These are phyloP conservation scores for Leptinotarsa undecemlineata DNA, from an alignment of 1,140 invertebrate genomes.

Conservation along the genomic window DNA sequence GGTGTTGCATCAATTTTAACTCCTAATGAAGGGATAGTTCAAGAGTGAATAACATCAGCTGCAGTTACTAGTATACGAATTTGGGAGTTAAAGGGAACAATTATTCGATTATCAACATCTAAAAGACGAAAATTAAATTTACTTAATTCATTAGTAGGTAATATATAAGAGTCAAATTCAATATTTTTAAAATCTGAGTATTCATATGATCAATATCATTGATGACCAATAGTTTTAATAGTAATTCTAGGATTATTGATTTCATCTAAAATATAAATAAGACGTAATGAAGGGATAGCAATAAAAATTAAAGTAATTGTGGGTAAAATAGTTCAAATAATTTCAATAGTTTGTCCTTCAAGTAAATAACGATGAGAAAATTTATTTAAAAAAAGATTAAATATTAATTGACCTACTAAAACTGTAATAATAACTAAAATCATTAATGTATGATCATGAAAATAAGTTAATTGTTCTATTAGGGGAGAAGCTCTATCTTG, in stretches of 20 bases:
- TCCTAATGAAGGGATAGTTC: constrained; percentile 64
- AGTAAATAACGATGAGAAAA: constrained; percentile 58
- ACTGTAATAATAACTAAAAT: constrained; percentile 63
- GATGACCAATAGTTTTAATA: constrained; percentile 57
- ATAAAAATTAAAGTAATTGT: constrained; percentile 66
- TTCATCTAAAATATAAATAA: constrained; percentile 68
- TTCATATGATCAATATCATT: constrained; percentile 44
- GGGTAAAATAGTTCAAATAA: constrained; percentile 67
- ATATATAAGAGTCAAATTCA: constrained; percentile 70
- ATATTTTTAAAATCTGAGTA: constrained; percentile 46
- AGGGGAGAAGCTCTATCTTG: constrained; percentile 55
- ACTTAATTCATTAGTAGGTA: constrained; percentile 53
- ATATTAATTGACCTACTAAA: constrained; percentile 64
- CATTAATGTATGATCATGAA: constrained; percentile 63
- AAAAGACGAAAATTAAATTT: constrained; percentile 60
- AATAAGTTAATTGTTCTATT: constrained; percentile 66
- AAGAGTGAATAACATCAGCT: constrained; percentile 72
- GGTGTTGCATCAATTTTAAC: constrained; percentile 70
- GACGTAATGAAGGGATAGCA: constrained; percentile 62
- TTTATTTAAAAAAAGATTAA: constrained; percentile 58
- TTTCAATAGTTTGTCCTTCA: constrained; percentile 62
- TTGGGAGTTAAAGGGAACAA: constrained; percentile 61
- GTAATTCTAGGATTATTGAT: constrained; percentile 59
- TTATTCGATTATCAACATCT: constrained; percentile 67
- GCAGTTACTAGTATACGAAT: constrained; percentile 64